Conservation (phyloP, 2,113 vertebrate genomes). For the Mus pahari region DNA sequence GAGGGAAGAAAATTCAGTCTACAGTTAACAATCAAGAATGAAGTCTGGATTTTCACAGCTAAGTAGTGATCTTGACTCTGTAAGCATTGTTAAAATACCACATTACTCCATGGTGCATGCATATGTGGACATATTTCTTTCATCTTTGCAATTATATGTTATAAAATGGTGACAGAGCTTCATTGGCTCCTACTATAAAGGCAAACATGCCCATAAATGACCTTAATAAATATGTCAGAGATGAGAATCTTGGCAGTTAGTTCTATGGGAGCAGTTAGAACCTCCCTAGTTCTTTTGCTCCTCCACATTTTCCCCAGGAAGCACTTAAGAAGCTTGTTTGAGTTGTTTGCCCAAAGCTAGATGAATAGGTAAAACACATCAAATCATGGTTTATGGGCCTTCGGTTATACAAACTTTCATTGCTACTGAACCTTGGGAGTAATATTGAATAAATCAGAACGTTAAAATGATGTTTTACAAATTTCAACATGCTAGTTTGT, state of each 20-base stretch:
- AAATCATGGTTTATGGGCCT: constrained; percentile 27
- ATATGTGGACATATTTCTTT: constrained; percentile 78
- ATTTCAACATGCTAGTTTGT: not conserved
- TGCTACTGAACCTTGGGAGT: not conserved
- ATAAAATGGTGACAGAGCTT: constrained; percentile 77
- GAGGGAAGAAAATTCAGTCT: constrained; percentile 69
- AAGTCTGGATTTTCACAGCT: constrained; percentile 79
- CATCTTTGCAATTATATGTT: constrained; percentile 78
- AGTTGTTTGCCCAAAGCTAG: constrained; percentile 59
- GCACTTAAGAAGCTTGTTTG: constrained; percentile 66
- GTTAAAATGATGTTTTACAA: not conserved
- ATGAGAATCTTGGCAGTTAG: constrained; percentile 66
- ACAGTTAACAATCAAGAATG: constrained; percentile 53
- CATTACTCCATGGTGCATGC: constrained; percentile 62
- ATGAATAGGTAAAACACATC: constrained; percentile 71
- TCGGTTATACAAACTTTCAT: not conserved
- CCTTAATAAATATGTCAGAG: constrained; percentile 79
- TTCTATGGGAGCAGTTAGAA: constrained; percentile 57
- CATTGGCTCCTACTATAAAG: constrained; percentile 75
- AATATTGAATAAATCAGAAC: not conserved
- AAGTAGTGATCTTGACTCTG: constrained; percentile 71
- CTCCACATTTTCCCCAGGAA: constrained; percentile 49
- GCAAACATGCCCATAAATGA: constrained; percentile 81
- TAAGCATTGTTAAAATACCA: constrained; percentile 79
- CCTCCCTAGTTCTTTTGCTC: constrained; percentile 51